phyloP scores from a whole-genome alignment of 2,888 invertebrate species.

The Rutpela maculata region DNA sequence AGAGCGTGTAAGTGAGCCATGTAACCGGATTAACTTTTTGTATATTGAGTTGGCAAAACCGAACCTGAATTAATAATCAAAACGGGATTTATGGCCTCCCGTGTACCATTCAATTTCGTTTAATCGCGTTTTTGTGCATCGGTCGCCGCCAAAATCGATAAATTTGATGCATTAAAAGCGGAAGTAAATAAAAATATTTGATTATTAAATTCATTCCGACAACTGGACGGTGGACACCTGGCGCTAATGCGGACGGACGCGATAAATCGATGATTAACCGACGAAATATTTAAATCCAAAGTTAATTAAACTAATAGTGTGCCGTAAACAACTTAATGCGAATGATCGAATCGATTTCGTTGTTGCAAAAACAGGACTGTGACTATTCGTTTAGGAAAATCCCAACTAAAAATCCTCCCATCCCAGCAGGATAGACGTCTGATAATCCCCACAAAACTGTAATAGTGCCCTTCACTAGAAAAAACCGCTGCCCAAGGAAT shows the following conservation, averaged over 20 bases:
- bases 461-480: no score
- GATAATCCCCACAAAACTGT: no score
- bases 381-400: no score
- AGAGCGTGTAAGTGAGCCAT: slow-evolving; percentile 17
- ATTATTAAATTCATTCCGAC: slow-evolving; percentile 14
- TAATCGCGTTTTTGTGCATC: slow-evolving; percentile 55
- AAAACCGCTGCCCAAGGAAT: no score
- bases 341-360: neutral
- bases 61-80: slow-evolving; percentile 56
- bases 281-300: neutral
- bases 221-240: neutral
- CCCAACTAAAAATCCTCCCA: no score
- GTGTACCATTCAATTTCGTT: slow-evolving; percentile 55
- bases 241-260: neutral
- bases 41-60: slow-evolving; percentile 28
- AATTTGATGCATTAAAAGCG: slow-evolving; percentile 35
- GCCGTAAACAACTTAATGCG: neutral
- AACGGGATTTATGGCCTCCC: slow-evolving; percentile 53
- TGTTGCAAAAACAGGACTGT: no score
- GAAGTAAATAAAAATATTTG: slow-evolving; percentile 35
- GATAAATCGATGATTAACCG: neutral
- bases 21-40: slow-evolving; percentile 36
- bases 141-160: slow-evolving; percentile 27
- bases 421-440: no score
- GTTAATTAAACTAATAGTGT: neutral